phyloP scores from a whole-genome alignment of 1,140 invertebrate species.

The Apis laboriosa region DNA sequence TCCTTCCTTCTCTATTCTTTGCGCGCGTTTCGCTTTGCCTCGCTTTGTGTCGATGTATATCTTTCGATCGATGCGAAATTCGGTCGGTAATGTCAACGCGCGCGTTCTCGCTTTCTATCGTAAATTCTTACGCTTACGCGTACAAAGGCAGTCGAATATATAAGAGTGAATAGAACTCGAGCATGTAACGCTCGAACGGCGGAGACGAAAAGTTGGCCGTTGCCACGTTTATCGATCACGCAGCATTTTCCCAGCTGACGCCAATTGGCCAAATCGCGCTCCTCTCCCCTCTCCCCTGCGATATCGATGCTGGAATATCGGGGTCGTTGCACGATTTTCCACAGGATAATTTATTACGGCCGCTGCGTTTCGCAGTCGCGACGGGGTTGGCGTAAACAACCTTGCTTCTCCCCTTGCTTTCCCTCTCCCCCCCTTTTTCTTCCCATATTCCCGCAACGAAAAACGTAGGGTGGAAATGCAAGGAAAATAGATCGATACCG shows the following conservation, averaged over 20 bases:
- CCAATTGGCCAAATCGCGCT: conserved; percentile 17
- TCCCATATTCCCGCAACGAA: background rate
- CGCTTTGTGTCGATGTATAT: no score
- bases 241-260: background rate
- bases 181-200: no score
- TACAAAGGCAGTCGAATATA: background rate
- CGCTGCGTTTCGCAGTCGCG: conserved; percentile 45
- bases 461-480: background rate
- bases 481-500: conserved; percentile 23
- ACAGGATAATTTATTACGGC: conserved; percentile 59
- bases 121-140: background rate
- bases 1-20: background rate
- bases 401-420: background rate
- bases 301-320: background rate
- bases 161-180: background rate
- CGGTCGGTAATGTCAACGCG: background rate
- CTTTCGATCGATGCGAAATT: background rate
- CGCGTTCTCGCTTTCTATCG: background rate
- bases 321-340: conserved; percentile 61
- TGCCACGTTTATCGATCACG: background rate
- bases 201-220: background rate
- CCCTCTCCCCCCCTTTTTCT: background rate
- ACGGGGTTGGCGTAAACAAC: conserved; percentile 51
- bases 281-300: background rate
- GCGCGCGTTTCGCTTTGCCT: background rate